phyloP scores from a whole-genome alignment of 2,113 vertebrate species.

The Brachyhypopomus occidentalis region DNA sequence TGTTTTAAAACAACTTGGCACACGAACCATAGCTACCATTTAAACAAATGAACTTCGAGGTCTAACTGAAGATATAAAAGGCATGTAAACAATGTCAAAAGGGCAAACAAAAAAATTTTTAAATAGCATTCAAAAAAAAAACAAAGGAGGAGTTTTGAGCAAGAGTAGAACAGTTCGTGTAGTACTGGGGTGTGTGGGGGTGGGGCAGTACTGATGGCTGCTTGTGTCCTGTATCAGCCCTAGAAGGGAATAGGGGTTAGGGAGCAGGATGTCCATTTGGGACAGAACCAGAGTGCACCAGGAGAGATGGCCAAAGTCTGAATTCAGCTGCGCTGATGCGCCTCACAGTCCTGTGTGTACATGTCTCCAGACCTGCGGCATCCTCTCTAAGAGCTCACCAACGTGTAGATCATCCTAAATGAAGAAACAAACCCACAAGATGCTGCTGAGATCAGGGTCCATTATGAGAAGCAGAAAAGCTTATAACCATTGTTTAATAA shows the following conservation, averaged over 20 bases:
- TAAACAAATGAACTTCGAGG: not conserved
- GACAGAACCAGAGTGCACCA: conserved; percentile 54
- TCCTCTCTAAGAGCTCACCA: conserved; percentile 93
- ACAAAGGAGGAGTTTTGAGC: conserved; percentile 3
- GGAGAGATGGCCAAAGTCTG: conserved; percentile 60
- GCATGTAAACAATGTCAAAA: not conserved
- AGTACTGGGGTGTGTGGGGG: not conserved
- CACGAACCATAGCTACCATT: not conserved
- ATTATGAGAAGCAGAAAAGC: too few relatives aligned
- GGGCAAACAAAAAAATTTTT: conserved; percentile 6
- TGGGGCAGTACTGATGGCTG: not conserved
- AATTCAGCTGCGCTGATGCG: conserved; percentile 61
- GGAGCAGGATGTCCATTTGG: conserved; percentile 61
- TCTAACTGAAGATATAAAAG: not conserved
- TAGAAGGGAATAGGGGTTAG: conserved; percentile 30
- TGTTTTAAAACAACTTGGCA: not conserved
- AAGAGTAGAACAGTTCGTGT: conserved; percentile 10
- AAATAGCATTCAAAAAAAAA: conserved; percentile 1
- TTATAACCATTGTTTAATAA: too few relatives aligned
- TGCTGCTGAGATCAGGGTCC: too few relatives aligned
- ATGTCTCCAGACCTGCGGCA: conserved; percentile 35
- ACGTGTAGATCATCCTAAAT: conserved; percentile 96
- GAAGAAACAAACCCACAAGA: conserved; percentile 3
- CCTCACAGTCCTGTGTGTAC: conserved; percentile 59
- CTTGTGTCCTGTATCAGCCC: conserved; percentile 33